Evolutionary conservation across 2,113 vertebrate species (phyloP).

Genomic region (Xyliphius kryptos): DNA sequence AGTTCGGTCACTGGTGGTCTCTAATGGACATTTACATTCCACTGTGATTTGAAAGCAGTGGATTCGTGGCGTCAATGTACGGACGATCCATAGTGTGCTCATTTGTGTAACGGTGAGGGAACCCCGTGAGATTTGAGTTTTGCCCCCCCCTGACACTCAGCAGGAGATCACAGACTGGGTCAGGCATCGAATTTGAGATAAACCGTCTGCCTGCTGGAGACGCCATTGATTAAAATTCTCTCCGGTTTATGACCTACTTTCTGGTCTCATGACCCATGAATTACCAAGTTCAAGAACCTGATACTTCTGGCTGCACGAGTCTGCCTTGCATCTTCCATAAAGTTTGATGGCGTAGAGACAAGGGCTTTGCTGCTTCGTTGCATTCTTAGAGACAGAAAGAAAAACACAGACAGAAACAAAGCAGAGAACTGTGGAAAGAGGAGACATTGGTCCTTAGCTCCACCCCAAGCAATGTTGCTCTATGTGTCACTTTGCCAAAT

Average conservation of each 20-base stretch:
- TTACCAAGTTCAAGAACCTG: conserved; percentile 16
- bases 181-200: no score
- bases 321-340: conserved; percentile 17
- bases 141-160: neutral
- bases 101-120: neutral
- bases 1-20: conserved; percentile 13
- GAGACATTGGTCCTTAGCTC: conserved; percentile 5
- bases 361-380: conserved; percentile 22
- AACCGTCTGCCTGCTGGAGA: conserved; percentile 3
- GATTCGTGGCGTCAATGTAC: conserved; percentile 23
- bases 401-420: no score
- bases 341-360: conserved; percentile 12
- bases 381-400: conserved; percentile 26
- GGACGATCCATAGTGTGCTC: conserved; percentile 6
- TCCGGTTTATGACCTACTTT: conserved; percentile 28
- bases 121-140: conserved; percentile 28
- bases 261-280: conserved; percentile 32
- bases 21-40: conserved; percentile 18
- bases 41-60: conserved; percentile 25
- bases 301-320: conserved; percentile 14
- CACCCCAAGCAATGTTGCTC: neutral
- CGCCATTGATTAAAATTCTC: conserved; percentile 18
- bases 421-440: conserved; percentile 2
- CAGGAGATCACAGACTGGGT: conserved; percentile 27
- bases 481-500: conserved; percentile 13